Conservation (phyloP, 2,113 vertebrate genomes). For the Cryptoleucopteryx plumbea region DNA sequence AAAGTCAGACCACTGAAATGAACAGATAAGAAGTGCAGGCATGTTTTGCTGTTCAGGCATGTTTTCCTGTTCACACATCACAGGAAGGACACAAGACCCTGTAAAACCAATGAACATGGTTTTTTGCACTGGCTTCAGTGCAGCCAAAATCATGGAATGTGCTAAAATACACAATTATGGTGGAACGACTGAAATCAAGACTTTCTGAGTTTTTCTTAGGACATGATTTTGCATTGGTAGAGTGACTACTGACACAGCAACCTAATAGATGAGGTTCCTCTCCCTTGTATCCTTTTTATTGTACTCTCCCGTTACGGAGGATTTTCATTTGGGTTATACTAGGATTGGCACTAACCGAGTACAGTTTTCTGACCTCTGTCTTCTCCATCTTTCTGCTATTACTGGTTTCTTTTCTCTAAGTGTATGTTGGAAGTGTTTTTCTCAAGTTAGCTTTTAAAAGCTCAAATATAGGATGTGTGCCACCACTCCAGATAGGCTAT, state of each 20-base stretch:
- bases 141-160: background rate
- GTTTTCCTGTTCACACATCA: background rate
- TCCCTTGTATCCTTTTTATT: background rate
- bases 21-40: background rate
- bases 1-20: background rate
- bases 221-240: background rate
- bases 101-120: background rate
- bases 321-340: background rate
- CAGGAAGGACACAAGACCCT: background rate
- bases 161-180: background rate
- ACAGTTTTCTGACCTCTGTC: background rate
- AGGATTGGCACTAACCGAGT: background rate
- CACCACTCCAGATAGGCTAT: background rate
- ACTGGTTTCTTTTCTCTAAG: background rate
- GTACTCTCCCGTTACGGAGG: background rate
- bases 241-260: background rate
- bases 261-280: accelerated
- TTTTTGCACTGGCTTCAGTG: background rate
- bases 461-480: background rate
- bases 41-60: accelerated
- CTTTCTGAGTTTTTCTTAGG: background rate
- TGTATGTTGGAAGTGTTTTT: background rate
- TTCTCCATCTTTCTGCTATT: background rate
- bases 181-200: background rate
- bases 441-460: background rate